phyloP scores from a whole-genome alignment of 1,140 invertebrate genomes.

The Anagrus nilaparvatae region DNA sequence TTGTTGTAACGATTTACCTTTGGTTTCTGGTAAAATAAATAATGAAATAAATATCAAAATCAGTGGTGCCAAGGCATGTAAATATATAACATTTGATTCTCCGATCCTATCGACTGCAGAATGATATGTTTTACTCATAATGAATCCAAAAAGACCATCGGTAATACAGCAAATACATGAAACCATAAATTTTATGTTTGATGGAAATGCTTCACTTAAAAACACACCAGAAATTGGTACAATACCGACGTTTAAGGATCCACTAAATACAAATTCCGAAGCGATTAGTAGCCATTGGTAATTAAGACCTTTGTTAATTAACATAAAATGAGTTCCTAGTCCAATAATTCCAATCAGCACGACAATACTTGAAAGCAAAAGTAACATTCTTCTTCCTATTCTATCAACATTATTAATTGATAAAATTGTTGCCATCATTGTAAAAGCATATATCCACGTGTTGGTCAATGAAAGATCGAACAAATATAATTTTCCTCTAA shows the following conservation, averaged over 20 bases:
- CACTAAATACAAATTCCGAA: conserved; percentile 11
- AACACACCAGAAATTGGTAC: conserved; percentile 60
- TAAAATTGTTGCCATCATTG: conserved; percentile 48
- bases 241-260: conserved; percentile 42
- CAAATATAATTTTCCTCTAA: conserved; percentile 40
- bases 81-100: too few species aligned
- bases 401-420: conserved; percentile 57
- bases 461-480: conserved; percentile 42
- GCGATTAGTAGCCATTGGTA: conserved; percentile 20
- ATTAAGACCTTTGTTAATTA: conserved; percentile 42
- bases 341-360: conserved; percentile 43
- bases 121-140: conserved; percentile 62
- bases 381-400: conserved; percentile 54
- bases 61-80: too few species aligned
- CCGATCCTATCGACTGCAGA: conserved; percentile 48
- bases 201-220: conserved; percentile 62
- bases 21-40: too few species aligned
- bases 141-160: conserved; percentile 58
- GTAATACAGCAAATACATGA: conserved; percentile 56
- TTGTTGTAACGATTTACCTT: too few species aligned
- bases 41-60: too few species aligned
- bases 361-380: conserved; percentile 48
- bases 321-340: conserved; percentile 51
- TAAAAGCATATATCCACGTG: conserved; percentile 55
- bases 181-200: conserved; percentile 54